A percentile compares a stretch with the other conserved stretches of the same genome.
These are phyloP conservation scores for Julus scandinavius DNA, from an alignment of 2,888 invertebrate genomes.

Conservation along the genomic window DNA sequence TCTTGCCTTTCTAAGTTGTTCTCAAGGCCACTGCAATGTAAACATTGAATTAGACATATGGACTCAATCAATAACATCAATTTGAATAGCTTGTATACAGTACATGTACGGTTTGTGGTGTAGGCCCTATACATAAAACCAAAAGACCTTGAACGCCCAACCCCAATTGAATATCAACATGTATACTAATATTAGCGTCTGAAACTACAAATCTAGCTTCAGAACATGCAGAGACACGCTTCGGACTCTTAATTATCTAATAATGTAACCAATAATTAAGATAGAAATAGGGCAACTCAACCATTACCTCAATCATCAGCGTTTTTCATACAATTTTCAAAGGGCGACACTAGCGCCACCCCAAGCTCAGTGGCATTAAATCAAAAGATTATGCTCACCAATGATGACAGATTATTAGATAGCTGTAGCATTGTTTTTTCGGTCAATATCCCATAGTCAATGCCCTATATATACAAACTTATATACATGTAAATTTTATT, in stretches of 20 bases:
- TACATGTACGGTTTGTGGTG: too few relatives aligned
- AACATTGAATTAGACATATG: neutral
- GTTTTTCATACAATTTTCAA: neutral
- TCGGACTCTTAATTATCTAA: neutral
- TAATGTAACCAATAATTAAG: neutral
- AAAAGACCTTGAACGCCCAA: constrained; percentile 12
- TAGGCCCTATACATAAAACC: neutral
- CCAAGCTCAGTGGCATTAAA: neutral
- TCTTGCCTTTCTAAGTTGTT: neutral
- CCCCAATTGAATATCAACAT: neutral
- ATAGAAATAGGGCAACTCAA: neutral
- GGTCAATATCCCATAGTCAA: neutral
- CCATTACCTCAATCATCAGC: constrained; percentile 3
- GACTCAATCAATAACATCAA: neutral
- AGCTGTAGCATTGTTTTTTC: neutral
- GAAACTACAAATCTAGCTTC: neutral
- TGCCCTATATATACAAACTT: neutral
- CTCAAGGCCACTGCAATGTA: neutral
- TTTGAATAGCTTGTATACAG: neutral
- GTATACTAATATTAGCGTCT: neutral
- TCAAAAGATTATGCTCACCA: neutral
- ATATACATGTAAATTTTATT: too few relatives aligned
- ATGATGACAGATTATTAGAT: neutral
- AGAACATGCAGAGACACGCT: neutral
- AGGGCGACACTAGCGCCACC: constrained; percentile 2